A percentile compares a stretch with the other conserved stretches of the same genome.
Evolutionary conservation across 2,797 vertebrate genomes (phyloP).

Genomic region (Sebastes jordani): DNA sequence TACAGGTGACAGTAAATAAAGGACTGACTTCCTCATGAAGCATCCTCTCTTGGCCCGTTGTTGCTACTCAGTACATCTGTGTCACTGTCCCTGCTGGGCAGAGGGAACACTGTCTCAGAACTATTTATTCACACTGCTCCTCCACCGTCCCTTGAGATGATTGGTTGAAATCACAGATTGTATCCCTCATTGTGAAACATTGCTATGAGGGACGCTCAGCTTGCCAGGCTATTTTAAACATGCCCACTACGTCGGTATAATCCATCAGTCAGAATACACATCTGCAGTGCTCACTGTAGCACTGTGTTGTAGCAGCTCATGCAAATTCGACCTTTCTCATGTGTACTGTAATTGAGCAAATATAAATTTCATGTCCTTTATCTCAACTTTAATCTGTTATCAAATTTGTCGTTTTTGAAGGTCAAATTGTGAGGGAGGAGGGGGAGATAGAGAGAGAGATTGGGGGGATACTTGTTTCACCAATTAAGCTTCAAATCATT

Average conservation of each 20-base stretch:
- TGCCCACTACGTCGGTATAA: background rate
- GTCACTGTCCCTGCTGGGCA: background rate
- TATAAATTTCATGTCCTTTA: slow-evolving; percentile 32
- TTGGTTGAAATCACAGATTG: background rate
- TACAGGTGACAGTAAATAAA: background rate
- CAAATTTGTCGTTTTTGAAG: slow-evolving; percentile 26
- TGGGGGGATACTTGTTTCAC: background rate
- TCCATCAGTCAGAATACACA: slow-evolving; percentile 1
- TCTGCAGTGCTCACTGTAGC: background rate
- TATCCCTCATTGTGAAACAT: background rate
- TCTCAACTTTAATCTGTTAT: slow-evolving; percentile 42
- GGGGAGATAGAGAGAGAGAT: background rate
- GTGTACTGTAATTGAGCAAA: slow-evolving; percentile 29
- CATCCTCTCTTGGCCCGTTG: background rate
- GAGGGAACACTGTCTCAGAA: background rate
- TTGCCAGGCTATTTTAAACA: background rate
- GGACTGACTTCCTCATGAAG: background rate
- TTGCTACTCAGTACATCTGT: background rate
- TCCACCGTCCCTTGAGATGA: background rate
- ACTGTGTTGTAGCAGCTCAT: background rate
- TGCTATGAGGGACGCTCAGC: background rate
- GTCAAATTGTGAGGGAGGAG: slow-evolving; percentile 16
- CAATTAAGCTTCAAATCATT: slow-evolving; percentile 48
- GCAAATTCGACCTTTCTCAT: slow-evolving; percentile 46
- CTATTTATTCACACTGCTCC: background rate